Base-by-base conservation (phyloP, 2,797 vertebrate genomes). In the Alcedo atthis region DNA sequence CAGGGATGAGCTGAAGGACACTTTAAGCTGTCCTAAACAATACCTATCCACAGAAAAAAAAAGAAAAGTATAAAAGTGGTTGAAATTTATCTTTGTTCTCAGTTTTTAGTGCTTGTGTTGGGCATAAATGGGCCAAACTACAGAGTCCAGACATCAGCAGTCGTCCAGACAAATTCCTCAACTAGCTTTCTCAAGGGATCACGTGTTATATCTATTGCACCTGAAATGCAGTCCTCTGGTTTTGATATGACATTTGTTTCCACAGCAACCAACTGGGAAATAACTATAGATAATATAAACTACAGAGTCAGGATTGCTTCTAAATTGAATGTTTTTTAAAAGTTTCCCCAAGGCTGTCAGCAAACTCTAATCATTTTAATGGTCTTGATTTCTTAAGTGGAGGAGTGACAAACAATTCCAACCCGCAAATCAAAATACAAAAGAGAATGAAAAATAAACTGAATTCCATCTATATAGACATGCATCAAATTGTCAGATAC, bases 201-300 rank as follows among this genome's bases (percentile, higher is more conserved):
- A 73, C 5, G 45, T 46, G 49, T 76, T 89, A 63, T 69, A 75
- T 88, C 73, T 95, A 24, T 55, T 71, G 70, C 71, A 84, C 84
- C 79, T 92, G 80, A 62, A 84, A 57, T 85, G 66, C 15, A 70
- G 73, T 57, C 79, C 83, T 90, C 71, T 59, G 37, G 16, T 80
- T 95, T 86, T 75, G 73, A 73, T 75, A 55, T 48, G 78, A 82
- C 69, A 87, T 95, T 93, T 96, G 89, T 94, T 96, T 94, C 87
- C 84, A 91, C 89, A 94, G 94, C 64, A 96, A 94, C 68, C 85
- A 94, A 49, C 54, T 87, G 86, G 90, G 93, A 91, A 95, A 93
- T 66, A 96, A 91, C 78, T 90, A 92, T 12, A 90, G 81, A 55
- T 96, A 91, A 94, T 91, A 91, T 14, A 91, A 96, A 93, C 87